phyloP scores from a whole-genome alignment of 2,888 invertebrate species.

The Apamea epomidion region DNA sequence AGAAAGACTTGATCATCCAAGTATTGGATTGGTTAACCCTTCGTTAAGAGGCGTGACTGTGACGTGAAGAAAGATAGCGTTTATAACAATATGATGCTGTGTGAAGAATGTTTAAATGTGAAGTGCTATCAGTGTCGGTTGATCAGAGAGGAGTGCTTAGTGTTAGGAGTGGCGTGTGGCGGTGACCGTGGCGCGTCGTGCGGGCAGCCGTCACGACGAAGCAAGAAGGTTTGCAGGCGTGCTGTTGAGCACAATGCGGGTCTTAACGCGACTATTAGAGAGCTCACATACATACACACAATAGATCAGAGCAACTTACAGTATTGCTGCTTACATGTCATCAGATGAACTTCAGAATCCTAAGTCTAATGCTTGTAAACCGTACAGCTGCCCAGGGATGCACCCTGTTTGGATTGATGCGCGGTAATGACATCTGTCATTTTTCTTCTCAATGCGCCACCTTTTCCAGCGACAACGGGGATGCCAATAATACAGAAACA shows the following conservation, averaged over 20 bases:
- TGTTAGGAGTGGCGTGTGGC: not conserved
- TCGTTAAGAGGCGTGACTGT: slow-evolving; percentile 9
- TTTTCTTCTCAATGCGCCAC: not conserved
- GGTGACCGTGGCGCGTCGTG: slow-evolving; percentile 1
- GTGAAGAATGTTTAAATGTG: slow-evolving; percentile 34
- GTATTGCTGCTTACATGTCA: too few species aligned
- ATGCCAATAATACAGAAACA: not conserved
- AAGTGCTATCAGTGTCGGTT: slow-evolving; percentile 16
- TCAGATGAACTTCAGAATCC: not conserved
- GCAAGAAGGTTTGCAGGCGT: not conserved
- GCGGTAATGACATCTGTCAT: not conserved
- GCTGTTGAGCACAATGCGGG: not conserved
- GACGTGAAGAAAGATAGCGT: slow-evolving; percentile 7
- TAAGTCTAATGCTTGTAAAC: not conserved
- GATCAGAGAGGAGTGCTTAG: slow-evolving; percentile 10
- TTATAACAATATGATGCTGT: slow-evolving; percentile 13
- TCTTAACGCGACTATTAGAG: not conserved
- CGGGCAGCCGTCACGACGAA: not conserved
- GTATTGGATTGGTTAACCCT: not conserved
- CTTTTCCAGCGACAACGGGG: too few species aligned
- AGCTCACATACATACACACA: not conserved
- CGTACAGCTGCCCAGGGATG: not conserved
- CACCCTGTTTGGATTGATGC: not conserved
- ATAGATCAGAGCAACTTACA: not conserved
- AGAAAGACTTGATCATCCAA: not conserved